Base-by-base conservation (phyloP, 1,140 invertebrate species). In the Nasonia giraulti region DNA sequence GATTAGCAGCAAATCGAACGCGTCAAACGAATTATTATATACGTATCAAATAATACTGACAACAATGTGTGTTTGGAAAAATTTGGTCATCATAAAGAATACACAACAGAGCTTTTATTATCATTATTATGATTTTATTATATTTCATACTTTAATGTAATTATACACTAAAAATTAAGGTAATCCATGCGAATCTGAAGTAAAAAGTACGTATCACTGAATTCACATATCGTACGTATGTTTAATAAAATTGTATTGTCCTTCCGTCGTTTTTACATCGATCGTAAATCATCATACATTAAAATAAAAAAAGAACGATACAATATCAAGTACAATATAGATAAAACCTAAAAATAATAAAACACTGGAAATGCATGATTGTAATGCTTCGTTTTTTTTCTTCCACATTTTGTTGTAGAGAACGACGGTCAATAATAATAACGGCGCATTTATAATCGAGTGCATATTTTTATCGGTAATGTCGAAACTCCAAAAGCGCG, bases 401-500 rank as follows among this genome's bases (percentile, higher is more conserved):
- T 76, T n/a, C 12, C 44, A 50, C 20, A 33, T 71, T 31, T 66
- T 66, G 4, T 17, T n/a, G 20, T 17, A 44, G 33, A 33, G 37
- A 75, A 75, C 73, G 73, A 55, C 75, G 75, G 47, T 77, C 20
- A 77, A 44, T 75, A 71, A 71, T 85, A 74, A 76, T n/a, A 69
- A 79, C 27, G 55, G 33, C 50, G 47, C 77, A 17, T 62, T 17
- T 55, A 62, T 62, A 75, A 85, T 84, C 50, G 74, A 85, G 37
- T 85, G 80, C 40, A 62, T 62, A 62, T 62, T 62, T 62, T 62
- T 62, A n/a, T 62, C 55, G 55, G 55, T 62, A 82, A 71, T 73
- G 44, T 86, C 27, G 50, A 79, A 86, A 82, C 66, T 80, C 75
- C 12, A 80, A 82, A 82, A 85, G 55, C 87, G 73, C 87, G 76